Evolutionary conservation across 1,140 invertebrate species (phyloP).

Genomic region (Drosophila leontia): DNA sequence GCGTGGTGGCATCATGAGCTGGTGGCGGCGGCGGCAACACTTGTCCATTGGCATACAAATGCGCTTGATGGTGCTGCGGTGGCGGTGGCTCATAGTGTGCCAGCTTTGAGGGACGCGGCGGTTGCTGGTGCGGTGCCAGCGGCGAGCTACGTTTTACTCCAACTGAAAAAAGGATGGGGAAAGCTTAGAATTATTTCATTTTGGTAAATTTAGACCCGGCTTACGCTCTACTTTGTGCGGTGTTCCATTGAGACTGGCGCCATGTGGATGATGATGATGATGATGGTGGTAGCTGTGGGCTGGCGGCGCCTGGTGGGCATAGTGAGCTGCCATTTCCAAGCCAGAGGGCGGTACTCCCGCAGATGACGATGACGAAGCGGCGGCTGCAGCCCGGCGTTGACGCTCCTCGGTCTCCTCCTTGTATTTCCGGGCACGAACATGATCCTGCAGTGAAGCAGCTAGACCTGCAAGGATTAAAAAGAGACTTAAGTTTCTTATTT

Average conservation of each 20-base stretch:
- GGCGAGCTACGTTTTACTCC: constrained; percentile 81
- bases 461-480: constrained; percentile 86
- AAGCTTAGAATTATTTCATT: background rate
- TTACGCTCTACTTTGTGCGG: constrained; percentile 82
- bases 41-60: constrained; percentile 61
- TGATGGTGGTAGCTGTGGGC: constrained; percentile 64
- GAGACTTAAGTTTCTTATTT: background rate
- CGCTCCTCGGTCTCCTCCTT: constrained; percentile 86
- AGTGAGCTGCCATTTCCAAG: constrained; percentile 51
- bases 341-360: constrained; percentile 19
- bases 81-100: constrained; percentile 69
- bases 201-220: background rate
- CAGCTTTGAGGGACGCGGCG: constrained; percentile 75
- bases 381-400: constrained; percentile 67
- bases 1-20: constrained; percentile 70
- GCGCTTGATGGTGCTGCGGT: constrained; percentile 45
- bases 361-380: constrained; percentile 38
- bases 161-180: constrained; percentile 37
- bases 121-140: constrained; percentile 71
- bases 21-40: constrained; percentile 53
- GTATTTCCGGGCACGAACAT: constrained; percentile 89
- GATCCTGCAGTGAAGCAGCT: constrained; percentile 92
- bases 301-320: constrained; percentile 63
- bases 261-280: constrained; percentile 29
- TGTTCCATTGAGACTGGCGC: constrained; percentile 40